These are phyloP conservation scores for Plebejus melissa DNA, from an alignment of 2,888 invertebrate species.

Conservation along the genomic window DNA sequence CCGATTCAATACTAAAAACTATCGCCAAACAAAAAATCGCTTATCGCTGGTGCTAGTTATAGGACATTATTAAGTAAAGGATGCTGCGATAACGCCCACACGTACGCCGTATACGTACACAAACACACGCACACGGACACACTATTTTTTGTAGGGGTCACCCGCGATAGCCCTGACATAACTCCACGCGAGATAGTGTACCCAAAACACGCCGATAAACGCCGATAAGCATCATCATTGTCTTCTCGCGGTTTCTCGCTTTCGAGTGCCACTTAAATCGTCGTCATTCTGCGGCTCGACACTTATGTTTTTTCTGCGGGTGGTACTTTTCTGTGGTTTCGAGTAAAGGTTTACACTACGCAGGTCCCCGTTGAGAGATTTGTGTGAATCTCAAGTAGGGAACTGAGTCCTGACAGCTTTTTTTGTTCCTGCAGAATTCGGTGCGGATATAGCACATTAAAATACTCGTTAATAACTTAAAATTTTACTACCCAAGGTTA, in stretches of 20 bases:
- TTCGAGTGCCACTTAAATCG: conserved; percentile 28
- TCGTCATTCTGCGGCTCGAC: conserved; percentile 25
- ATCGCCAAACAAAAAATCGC: neutral
- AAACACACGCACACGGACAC: neutral
- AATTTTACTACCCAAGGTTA: neutral
- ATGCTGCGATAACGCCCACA: conserved; percentile 28
- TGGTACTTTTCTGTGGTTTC: neutral
- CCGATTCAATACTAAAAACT: conserved; percentile 1
- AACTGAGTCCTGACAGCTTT: neutral
- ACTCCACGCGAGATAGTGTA: neutral
- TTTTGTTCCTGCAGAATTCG: neutral
- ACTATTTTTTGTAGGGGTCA: conserved; percentile 30
- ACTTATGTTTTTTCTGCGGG: conserved; percentile 15
- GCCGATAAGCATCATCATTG: conserved; percentile 14
- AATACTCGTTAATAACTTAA: neutral
- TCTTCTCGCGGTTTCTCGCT: conserved; percentile 9
- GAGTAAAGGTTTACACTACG: neutral
- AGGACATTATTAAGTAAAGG: conserved; percentile 30
- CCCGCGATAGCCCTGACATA: conserved; percentile 28
- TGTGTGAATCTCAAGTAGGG: conserved; percentile 6
- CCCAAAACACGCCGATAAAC: conserved; percentile 12
- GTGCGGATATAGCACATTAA: neutral
- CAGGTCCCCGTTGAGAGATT: neutral
- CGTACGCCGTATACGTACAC: neutral
- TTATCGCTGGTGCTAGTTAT: conserved; percentile 20